A percentile compares a stretch with the other conserved stretches of the same genome.
Evolutionary conservation across 2,797 vertebrate species (phyloP).

Genomic region (Picus viridis): DNA sequence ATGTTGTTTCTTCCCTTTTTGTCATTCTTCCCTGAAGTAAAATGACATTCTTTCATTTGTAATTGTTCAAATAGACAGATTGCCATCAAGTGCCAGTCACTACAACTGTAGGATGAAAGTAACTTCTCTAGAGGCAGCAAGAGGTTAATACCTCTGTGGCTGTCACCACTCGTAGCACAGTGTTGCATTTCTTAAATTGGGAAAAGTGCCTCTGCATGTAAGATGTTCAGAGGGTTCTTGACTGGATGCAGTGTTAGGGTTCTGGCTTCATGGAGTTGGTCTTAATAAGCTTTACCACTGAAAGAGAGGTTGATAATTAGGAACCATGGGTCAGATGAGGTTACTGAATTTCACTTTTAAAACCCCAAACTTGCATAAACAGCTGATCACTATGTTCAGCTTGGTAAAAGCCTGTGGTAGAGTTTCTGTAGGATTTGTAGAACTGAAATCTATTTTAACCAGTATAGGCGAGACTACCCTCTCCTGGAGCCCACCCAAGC

Average conservation of each 20-base stretch:
- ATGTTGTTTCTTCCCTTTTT: no score
- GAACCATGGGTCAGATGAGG: not conserved
- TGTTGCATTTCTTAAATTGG: not conserved
- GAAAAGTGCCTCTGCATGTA: accelerated
- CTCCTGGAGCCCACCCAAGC: not conserved
- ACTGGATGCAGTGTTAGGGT: no score
- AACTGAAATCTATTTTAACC: not conserved
- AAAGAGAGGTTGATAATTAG: not conserved
- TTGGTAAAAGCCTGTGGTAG: not conserved
- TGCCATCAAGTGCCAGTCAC: not conserved
- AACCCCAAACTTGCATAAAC: not conserved
- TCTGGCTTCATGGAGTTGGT: not conserved
- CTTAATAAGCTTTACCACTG: accelerated
- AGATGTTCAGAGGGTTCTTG: not conserved
- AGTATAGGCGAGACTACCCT: accelerated
- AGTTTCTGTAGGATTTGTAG: not conserved
- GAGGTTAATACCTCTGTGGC: not conserved
- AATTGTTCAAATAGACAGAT: not conserved
- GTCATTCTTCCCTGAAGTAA: not conserved
- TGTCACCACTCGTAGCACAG: not conserved
- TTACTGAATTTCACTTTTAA: not conserved
- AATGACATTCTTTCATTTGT: not conserved
- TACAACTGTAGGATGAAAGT: not conserved
- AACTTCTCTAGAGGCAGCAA: not conserved
- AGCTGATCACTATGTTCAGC: not conserved